Base-by-base conservation (phyloP, 2,888 invertebrate species). In the Craniophora ligustri region DNA sequence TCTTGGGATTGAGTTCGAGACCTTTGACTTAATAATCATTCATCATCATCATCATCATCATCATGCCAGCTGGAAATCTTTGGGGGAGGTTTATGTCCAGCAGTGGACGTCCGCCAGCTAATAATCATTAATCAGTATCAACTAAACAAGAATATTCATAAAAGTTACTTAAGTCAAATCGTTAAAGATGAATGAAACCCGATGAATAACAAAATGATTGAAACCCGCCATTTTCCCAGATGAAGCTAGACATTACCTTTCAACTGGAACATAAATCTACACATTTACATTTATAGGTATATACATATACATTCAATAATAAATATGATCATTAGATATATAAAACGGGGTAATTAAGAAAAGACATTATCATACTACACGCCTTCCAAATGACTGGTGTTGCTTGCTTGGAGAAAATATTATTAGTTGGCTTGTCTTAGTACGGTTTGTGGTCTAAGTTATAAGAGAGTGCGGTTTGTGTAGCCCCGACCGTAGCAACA, bases 301-400 rank as follows among this genome's bases (percentile, higher is more conserved):
- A n/a, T n/a, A n/a, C 11, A 26, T 32, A 18, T 5, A 21, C 36
- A 45, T 28, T 28, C n/a, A 23, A 15, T 56, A 38, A 50, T 49
- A 57, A 67, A 61, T 62, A 49, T n/a, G 5, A 23, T 19, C 28
- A 61, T 57, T 49, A 53, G 7, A 15, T 49, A 23, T 42, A 45
- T 42, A 34, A 55, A 50, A 23, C 31, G 40, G 14, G 31, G 31
- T 63, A 64, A 67, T 67, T 67, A 60, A 49, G 38, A 30, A 7
- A 16, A 28, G 32, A 39, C n/a, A 67, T 64, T 67, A 64, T 45
- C 50, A 61, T 57, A 56, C 46, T 42, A 63, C 35, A 48, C 14
- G 45, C 14, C 40, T 44, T 48, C 46, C 23, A 35, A 56, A 46
- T 55, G 39, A 44, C 31, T 16, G 32, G 40, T 44, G 47, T 46